These are phyloP conservation scores for Heliothis peltigera DNA, from an alignment of 2,888 invertebrate genomes.

Conservation along the genomic window DNA sequence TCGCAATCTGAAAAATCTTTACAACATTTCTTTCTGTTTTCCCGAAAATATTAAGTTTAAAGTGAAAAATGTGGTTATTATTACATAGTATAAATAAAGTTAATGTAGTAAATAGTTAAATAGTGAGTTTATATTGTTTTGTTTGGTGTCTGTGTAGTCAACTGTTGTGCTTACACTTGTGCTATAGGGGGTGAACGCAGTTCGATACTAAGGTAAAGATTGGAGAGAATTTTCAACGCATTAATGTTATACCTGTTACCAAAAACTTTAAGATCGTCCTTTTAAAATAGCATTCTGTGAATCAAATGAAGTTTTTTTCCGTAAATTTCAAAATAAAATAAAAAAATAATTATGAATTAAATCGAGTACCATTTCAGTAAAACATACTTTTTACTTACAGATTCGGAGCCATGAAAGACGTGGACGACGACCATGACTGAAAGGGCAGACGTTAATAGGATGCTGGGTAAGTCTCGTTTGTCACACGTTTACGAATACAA, in stretches of 20 bases:
- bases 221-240: constrained; percentile 27
- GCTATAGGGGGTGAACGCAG: constrained; percentile 65
- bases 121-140: constrained; percentile 67
- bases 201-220: constrained; percentile 74
- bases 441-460: constrained; percentile 84
- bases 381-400: constrained; percentile 64
- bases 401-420: constrained; percentile 80
- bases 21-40: constrained; percentile 75
- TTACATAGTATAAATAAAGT: constrained; percentile 57
- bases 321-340: too few species aligned
- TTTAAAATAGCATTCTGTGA: not conserved
- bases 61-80: constrained; percentile 74
- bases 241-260: not conserved
- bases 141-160: constrained; percentile 79
- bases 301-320: not conserved
- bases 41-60: constrained; percentile 68
- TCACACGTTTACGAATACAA: constrained; percentile 27
- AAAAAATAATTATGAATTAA: not conserved
- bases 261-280: not conserved
- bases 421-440: constrained; percentile 87
- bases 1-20: constrained; percentile 83
- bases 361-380: too few species aligned
- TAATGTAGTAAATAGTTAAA: constrained; percentile 63
- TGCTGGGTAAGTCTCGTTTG: constrained; percentile 85
- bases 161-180: constrained; percentile 76